Base-by-base conservation (phyloP, 1,140 invertebrate genomes). In the Ceratosolen fusciceps region DNA sequence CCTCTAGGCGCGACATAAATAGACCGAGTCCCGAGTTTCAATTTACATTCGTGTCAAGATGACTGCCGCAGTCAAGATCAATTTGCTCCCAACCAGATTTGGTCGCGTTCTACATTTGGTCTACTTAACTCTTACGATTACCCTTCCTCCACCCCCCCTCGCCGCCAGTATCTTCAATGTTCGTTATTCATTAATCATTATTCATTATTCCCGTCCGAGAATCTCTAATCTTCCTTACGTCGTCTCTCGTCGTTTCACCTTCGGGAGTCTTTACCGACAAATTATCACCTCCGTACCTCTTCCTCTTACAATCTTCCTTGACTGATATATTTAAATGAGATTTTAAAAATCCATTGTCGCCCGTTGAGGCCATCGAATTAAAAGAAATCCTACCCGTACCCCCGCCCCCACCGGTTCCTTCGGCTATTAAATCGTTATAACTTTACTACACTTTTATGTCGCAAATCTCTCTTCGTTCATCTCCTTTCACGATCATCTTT, bases 401-500 rank as follows among this genome's bases (percentile, higher is more conserved):
- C n/a, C n/a, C n/a, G n/a, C n/a, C n/a, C n/a, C n/a, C n/a, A n/a
- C n/a, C n/a, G 31, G 21, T 21, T 7, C 19, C n/a, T n/a, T 8
- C 49, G 19, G 16, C 60, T 24, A 37, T n/a, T 37, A 8, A 31
- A 65, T n/a, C 14, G 60, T 37, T 37, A 65, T n/a, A 8, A 26
- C 16, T 37, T 24, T 37, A 16, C 19, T 21, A n/a, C 16, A 9
- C 12, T 60, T 62, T 62, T 34, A 62, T 34, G 19, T 34, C 2
- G 14, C 60, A n/a, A 19, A 65, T 65, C 14, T n/a, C 37, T n/a
- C 60, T 37, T 16, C 60, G 39, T 37, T 1, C 60, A n/a, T 65
- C 29, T 65, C 5, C 31, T 62, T 62, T 62, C 58, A 4, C 58
- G 26, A 60, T 67, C 62, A 67, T 67, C 62, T 67, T 67, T 67